These are phyloP conservation scores for Phymastichus coffea DNA, from an alignment of 1,140 invertebrate genomes.

Conservation along the genomic window DNA sequence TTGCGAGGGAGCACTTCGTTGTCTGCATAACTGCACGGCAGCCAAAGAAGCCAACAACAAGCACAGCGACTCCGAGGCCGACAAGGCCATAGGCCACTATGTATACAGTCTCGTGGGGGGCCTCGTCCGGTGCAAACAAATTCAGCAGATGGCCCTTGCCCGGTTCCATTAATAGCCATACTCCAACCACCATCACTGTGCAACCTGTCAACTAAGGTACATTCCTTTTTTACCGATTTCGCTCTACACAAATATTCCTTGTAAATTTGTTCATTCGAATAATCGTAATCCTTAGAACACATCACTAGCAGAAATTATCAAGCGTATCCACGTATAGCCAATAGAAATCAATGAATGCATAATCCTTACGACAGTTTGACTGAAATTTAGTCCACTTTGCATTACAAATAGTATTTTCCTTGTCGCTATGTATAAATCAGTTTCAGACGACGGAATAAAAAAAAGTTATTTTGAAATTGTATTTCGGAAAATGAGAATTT, in stretches of 20 bases:
- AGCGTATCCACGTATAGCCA: no score
- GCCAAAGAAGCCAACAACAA: slow-evolving; percentile 58
- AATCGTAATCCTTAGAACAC: not conserved
- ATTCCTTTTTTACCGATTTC: no score
- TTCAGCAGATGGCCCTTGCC: slow-evolving; percentile 55
- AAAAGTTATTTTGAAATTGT: no score
- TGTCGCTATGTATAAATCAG: no score
- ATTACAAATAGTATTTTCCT: no score
- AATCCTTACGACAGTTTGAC: no score
- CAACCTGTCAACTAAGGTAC: slow-evolving; percentile 60
- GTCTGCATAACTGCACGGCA: slow-evolving; percentile 57
- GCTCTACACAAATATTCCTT: no score
- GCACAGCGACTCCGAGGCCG: slow-evolving; percentile 54
- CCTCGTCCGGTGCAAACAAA: slow-evolving; percentile 48
- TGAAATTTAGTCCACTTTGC: no score
- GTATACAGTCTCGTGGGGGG: slow-evolving; percentile 51
- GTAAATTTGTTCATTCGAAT: not conserved
- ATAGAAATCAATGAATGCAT: no score
- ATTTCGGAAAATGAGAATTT: no score
- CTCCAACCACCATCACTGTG: slow-evolving; percentile 55
- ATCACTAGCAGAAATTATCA: no score
- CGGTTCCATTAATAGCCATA: slow-evolving; percentile 55
- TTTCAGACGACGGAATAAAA: no score
- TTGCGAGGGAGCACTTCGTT: slow-evolving; percentile 55
- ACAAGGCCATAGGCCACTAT: slow-evolving; percentile 55